Conservation (phyloP, 2,888 invertebrate species). For the Elysia crispata region DNA sequence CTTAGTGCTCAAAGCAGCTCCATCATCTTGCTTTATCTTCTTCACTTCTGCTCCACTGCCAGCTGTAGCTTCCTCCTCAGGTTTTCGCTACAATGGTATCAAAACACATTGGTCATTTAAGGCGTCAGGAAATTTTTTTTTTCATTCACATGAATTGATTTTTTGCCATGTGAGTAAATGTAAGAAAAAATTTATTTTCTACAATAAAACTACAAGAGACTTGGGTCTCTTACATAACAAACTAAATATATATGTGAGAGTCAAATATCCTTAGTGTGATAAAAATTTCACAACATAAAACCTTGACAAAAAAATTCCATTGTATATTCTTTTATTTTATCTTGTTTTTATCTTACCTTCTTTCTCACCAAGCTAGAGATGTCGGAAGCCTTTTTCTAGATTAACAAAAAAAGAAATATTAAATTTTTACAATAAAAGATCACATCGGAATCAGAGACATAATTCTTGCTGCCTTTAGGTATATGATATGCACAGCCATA, state of each 20-base stretch:
- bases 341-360: conserved; percentile 58
- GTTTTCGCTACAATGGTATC: conserved; percentile 59
- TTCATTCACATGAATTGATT: no score
- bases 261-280: neutral
- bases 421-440: conserved; percentile 13
- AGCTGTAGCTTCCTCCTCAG: conserved; percentile 57
- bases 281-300: no score
- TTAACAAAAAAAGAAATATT: neutral
- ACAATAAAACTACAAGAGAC: conserved; percentile 7
- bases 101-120: no score
- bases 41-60: conserved; percentile 53
- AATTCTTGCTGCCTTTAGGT: no score
- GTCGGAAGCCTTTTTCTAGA: conserved; percentile 59
- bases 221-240: neutral
- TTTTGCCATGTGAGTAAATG: no score
- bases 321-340: conserved; percentile 12
- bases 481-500: no score
- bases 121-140: no score
- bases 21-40: conserved; percentile 60
- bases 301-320: conserved; percentile 2
- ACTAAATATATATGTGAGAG: neutral
- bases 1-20: conserved; percentile 55
- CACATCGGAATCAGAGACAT: neutral
- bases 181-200: no score
- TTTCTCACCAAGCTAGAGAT: conserved; percentile 68